Evolutionary conservation across 1,140 invertebrate species (phyloP).

Genomic region (Calycopis cecrops): DNA sequence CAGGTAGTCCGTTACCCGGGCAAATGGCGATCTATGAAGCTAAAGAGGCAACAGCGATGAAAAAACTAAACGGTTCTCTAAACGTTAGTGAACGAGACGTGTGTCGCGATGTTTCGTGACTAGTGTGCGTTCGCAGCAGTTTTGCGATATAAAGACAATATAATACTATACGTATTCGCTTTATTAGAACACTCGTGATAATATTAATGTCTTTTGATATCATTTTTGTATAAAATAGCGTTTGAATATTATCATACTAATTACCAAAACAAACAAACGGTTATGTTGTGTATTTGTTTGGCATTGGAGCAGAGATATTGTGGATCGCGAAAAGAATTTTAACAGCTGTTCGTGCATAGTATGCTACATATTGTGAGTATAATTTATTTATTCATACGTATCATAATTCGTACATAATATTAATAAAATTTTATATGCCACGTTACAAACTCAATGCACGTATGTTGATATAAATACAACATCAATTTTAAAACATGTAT

Average conservation of each 20-base stretch:
- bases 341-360: slow-evolving; percentile 63
- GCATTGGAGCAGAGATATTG: slow-evolving; percentile 41
- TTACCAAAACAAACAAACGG: slow-evolving; percentile 41
- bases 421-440: too few species aligned
- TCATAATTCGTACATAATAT: neutral
- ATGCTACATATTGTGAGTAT: slow-evolving; percentile 69
- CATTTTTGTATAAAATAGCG: slow-evolving; percentile 21
- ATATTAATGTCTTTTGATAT: slow-evolving; percentile 22
- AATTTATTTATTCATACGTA: neutral
- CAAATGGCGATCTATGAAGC: slow-evolving; percentile 1
- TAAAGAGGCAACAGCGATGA: neutral
- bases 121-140: slow-evolving; percentile 63
- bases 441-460: too few species aligned
- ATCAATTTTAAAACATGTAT: too few species aligned
- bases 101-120: slow-evolving; percentile 49
- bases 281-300: slow-evolving; percentile 60
- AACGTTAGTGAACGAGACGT: slow-evolving; percentile 56
- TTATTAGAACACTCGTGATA: slow-evolving; percentile 26
- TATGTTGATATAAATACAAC: too few species aligned
- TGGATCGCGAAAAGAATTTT: slow-evolving; percentile 41
- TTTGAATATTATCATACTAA: slow-evolving; percentile 27
- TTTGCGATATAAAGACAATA: slow-evolving; percentile 14
- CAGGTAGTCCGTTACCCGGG: neutral
- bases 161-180: slow-evolving; percentile 23
- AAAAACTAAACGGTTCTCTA: slow-evolving; percentile 39